phyloP scores from a whole-genome alignment of 2,797 vertebrate species.

The Aplochiton taeniatus region DNA sequence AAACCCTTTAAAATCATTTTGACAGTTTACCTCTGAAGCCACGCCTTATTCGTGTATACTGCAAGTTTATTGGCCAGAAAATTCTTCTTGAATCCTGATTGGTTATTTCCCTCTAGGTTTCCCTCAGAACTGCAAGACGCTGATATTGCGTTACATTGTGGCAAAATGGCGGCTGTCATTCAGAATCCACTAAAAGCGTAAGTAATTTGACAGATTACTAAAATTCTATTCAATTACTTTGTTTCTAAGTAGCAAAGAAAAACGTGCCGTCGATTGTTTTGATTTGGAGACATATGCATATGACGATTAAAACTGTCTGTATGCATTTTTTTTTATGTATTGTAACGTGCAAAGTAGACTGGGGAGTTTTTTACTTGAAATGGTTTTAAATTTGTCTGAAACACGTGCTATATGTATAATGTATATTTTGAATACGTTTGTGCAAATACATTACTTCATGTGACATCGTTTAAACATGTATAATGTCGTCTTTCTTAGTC shows the following conservation, averaged over 20 bases:
- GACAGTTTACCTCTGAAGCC: conserved; percentile 89
- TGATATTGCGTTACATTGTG: conserved; percentile 99
- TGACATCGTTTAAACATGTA: neutral
- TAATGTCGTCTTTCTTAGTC: neutral
- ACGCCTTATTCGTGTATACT: conserved; percentile 71
- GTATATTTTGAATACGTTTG: conserved; percentile 27
- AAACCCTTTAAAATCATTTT: conserved; percentile 95
- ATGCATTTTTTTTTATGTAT: conserved; percentile 69
- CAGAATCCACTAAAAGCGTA: conserved; percentile 99
- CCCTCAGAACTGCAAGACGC: conserved; percentile 97
- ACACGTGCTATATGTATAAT: conserved; percentile 26
- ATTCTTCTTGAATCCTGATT: conserved; percentile 80
- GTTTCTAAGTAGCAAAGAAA: conserved; percentile 48
- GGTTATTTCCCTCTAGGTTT: conserved; percentile 84
- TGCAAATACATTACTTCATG: no score
- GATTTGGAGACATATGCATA: conserved; percentile 46
- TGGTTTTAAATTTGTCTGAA: conserved; percentile 46
- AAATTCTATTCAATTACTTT: conserved; percentile 56
- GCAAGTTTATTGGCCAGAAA: conserved; percentile 77
- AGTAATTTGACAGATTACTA: conserved; percentile 82
- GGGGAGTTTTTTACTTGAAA: conserved; percentile 66
- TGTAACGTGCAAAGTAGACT: conserved; percentile 62
- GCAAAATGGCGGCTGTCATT: conserved; percentile 99
- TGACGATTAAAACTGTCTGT: conserved; percentile 62
- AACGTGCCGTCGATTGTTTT: conserved; percentile 37